Evolutionary conservation across 2,888 invertebrate genomes (phyloP).

Genomic region (Leucoptera coffeella): DNA sequence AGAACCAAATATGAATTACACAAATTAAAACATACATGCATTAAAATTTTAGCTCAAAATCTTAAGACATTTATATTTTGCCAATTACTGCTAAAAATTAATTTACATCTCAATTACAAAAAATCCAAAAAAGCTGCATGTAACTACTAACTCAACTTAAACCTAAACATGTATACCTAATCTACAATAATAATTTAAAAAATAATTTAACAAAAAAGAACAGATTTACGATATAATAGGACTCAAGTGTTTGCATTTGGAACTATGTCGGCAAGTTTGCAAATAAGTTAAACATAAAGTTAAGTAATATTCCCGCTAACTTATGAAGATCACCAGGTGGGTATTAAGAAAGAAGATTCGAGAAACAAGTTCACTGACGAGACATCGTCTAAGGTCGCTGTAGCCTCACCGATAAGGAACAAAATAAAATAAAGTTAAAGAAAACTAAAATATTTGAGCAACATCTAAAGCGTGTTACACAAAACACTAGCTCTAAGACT

Average conservation of each 20-base stretch:
- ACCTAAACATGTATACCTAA: constrained; percentile 30
- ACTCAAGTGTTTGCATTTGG: constrained; percentile 53
- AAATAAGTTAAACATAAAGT: constrained; percentile 27
- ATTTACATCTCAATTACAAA: no score
- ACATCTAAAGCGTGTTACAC: constrained; percentile 42
- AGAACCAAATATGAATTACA: constrained; percentile 9
- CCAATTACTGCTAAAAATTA: no score
- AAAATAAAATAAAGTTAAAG: no score
- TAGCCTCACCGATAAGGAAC: no score
- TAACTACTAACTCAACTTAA: constrained; percentile 24
- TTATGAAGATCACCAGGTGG: constrained; percentile 49
- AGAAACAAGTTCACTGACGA: background rate
- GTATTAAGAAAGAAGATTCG: constrained; percentile 11
- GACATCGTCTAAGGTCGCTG: no score
- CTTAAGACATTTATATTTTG: no score
- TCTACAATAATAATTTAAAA: constrained; percentile 45
- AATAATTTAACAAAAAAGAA: constrained; percentile 45
- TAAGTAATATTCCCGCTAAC: constrained; percentile 36
- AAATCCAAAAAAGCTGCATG: no score
- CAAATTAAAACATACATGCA: constrained; percentile 4
- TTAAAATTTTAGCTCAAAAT: no score
- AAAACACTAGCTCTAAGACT: constrained; percentile 32
- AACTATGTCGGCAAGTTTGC: constrained; percentile 50
- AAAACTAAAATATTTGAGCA: no score
- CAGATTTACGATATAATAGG: constrained; percentile 48